phyloP scores from a whole-genome alignment of 2,888 invertebrate species.

The Leucophenga montana region DNA sequence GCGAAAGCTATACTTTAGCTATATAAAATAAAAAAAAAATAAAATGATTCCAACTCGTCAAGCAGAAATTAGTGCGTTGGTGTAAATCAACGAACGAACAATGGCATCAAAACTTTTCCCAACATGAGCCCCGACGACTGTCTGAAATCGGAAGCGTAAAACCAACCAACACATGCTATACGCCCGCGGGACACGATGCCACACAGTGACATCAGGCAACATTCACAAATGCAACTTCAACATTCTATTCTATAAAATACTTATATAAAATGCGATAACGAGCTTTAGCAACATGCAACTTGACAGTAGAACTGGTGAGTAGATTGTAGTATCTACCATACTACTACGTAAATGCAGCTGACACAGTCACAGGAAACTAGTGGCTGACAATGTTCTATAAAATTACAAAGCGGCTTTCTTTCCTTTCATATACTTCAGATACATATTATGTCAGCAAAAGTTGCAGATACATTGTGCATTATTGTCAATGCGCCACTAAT shows the following conservation, averaged over 20 bases:
- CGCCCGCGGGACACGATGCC: too few species aligned
- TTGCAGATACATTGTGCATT: background rate
- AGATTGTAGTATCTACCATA: too few species aligned
- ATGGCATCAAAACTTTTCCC: background rate
- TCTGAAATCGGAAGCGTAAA: slow-evolving; percentile 59
- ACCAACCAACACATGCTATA: slow-evolving; percentile 5
- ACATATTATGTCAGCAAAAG: slow-evolving; percentile 18
- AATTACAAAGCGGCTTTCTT: background rate
- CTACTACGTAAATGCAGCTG: slow-evolving; percentile 24
- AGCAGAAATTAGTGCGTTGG: too few species aligned
- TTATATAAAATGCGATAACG: too few species aligned
- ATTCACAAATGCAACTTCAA: background rate
- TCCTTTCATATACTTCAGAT: background rate
- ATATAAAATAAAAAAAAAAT: too few species aligned
- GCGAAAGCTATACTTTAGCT: too few species aligned
- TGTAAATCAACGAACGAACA: background rate
- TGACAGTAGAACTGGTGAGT: too few species aligned
- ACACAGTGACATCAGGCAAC: background rate
- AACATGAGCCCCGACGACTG: slow-evolving; percentile 45
- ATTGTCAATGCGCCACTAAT: slow-evolving; percentile 19
- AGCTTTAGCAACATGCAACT: too few species aligned
- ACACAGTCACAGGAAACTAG: slow-evolving; percentile 23
- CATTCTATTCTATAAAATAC: too few species aligned
- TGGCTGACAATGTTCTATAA: slow-evolving; percentile 8
- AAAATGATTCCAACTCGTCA: too few species aligned